phyloP scores from a whole-genome alignment of 2,797 vertebrate species.

The Poeciliopsis paucimaculata region DNA sequence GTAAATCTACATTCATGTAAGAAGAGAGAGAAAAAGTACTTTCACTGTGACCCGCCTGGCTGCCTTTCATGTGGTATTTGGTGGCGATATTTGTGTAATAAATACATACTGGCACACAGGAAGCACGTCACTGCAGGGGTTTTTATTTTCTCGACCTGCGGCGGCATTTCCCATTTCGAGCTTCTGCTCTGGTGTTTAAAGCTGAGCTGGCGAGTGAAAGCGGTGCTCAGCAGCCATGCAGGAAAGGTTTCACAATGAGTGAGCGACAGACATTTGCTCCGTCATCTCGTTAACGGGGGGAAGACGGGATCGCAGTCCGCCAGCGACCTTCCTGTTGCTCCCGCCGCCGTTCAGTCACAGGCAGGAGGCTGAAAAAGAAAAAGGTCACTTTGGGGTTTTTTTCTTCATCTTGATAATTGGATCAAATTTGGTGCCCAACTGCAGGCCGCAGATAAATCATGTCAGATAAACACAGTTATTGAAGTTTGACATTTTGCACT shows the following conservation, averaged over 20 bases:
- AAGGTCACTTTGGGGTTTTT: slow-evolving; percentile 27
- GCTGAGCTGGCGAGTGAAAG: slow-evolving; percentile 61
- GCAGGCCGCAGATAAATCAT: slow-evolving; percentile 45
- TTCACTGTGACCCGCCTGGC: slow-evolving; percentile 17
- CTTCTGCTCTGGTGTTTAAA: slow-evolving; percentile 48
- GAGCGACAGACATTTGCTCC: slow-evolving; percentile 35
- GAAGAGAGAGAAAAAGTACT: slow-evolving; percentile 1
- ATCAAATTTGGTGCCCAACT: slow-evolving; percentile 29
- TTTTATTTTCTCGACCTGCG: slow-evolving; percentile 43
- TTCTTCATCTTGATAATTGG: slow-evolving; percentile 6
- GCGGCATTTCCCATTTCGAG: slow-evolving; percentile 70
- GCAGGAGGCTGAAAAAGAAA: slow-evolving; percentile 30
- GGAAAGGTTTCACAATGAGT: slow-evolving; percentile 69
- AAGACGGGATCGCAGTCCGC: slow-evolving; percentile 23
- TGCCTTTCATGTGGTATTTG: slow-evolving; percentile 42
- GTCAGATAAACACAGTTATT: slow-evolving; percentile 46
- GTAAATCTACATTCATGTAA: slow-evolving; percentile 10
- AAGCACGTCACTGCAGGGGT: slow-evolving; percentile 54
- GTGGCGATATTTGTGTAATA: slow-evolving; percentile 40
- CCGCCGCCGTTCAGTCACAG: slow-evolving; percentile 15
- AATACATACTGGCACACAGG: slow-evolving; percentile 48
- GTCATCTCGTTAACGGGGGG: slow-evolving; percentile 43
- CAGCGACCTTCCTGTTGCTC: slow-evolving; percentile 26
- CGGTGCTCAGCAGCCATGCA: slow-evolving; percentile 46
- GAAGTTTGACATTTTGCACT: slow-evolving; percentile 49